phyloP scores from a whole-genome alignment of 1,140 invertebrate species.

The Cyphomyrmex costatus region DNA sequence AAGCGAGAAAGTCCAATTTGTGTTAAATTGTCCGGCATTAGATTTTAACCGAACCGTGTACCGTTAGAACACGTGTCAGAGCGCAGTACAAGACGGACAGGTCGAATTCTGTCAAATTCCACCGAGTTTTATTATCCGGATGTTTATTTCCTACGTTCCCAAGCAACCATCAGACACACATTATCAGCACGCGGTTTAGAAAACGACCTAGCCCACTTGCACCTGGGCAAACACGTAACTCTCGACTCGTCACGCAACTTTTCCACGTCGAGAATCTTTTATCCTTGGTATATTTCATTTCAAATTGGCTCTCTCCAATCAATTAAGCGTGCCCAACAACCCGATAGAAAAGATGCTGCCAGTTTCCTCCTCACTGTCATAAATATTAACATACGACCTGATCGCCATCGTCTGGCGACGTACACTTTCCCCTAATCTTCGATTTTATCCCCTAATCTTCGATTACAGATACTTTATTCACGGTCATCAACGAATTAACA shows the following conservation, averaged over 20 bases:
- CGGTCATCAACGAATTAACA: constrained; percentile 4
- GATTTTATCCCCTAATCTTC: not conserved
- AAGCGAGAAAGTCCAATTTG: constrained; percentile 24
- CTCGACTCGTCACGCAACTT: not conserved
- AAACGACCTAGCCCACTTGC: constrained; percentile 14
- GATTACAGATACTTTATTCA: constrained; percentile 4
- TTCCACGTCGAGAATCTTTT: constrained; percentile 10
- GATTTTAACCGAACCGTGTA: constrained; percentile 61
- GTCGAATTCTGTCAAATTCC: constrained; percentile 14
- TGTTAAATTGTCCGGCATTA: constrained; percentile 74
- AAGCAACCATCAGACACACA: not conserved
- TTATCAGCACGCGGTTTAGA: not conserved
- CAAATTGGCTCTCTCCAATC: constrained; percentile 35
- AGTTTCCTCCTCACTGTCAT: constrained; percentile 4
- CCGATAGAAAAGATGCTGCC: not conserved
- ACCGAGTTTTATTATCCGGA: not conserved
- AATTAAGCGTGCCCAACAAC: constrained; percentile 21
- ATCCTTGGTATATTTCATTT: not conserved
- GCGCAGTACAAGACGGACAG: not conserved
- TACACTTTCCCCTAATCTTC: not conserved
- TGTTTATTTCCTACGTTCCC: not conserved
- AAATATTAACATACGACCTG: not conserved
- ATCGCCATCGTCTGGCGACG: not conserved
- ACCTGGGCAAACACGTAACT: constrained; percentile 61
- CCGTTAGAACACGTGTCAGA: constrained; percentile 41